These are phyloP conservation scores for Drosophila subquinaria DNA, from an alignment of 2,888 invertebrate genomes.

Conservation along the genomic window DNA sequence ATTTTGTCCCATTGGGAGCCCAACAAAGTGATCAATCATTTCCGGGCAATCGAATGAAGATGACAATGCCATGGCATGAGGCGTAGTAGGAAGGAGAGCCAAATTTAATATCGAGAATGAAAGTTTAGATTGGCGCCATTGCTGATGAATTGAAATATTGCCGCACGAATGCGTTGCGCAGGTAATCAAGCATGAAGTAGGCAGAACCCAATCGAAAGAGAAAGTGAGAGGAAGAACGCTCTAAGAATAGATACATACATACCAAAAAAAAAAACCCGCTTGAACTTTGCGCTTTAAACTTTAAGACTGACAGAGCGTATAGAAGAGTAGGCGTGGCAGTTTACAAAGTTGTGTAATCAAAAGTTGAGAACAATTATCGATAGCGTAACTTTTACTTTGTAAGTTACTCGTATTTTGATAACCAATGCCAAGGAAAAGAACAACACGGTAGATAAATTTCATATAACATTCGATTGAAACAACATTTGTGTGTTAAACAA, in stretches of 20 bases:
- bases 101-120: constrained; percentile 72
- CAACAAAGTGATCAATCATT: constrained; percentile 68
- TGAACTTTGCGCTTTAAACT: constrained; percentile 60
- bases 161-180: constrained; percentile 74
- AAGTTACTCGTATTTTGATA: neutral
- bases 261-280: constrained; percentile 1
- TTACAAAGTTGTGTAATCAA: constrained; percentile 32
- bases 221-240: neutral
- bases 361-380: neutral
- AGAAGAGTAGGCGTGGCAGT: constrained; percentile 9
- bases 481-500: neutral
- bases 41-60: constrained; percentile 72
- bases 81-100: constrained; percentile 1
- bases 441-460: neutral
- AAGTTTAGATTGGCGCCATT: constrained; percentile 68
- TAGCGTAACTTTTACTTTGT: neutral
- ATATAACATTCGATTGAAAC: neutral
- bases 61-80: constrained; percentile 43
- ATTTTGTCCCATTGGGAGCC: constrained; percentile 52
- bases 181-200: constrained; percentile 75
- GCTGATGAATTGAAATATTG: constrained; percentile 79
- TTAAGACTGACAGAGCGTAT: neutral
- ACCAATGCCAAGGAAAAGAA: neutral
- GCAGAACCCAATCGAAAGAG: constrained; percentile 31
- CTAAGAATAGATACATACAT: constrained; percentile 51